Evolutionary conservation across 2,797 vertebrate species (phyloP).

Genomic region (Mycteria americana): DNA sequence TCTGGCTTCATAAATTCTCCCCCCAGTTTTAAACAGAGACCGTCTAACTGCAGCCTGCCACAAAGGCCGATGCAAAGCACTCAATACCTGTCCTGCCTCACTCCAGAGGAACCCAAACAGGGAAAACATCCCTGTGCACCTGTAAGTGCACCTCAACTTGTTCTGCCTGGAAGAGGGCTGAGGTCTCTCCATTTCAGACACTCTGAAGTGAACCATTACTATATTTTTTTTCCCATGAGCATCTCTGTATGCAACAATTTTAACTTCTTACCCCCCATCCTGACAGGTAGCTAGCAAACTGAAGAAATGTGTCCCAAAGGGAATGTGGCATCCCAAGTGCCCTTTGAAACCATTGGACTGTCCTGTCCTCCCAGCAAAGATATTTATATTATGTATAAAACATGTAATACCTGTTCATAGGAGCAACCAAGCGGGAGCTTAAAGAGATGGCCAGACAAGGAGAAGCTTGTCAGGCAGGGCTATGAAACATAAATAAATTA

Average conservation of each 20-base stretch:
- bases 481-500: not conserved
- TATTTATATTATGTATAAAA: not conserved
- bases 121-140: not conserved
- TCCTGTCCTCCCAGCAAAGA: not conserved
- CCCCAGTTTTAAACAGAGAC: not conserved
- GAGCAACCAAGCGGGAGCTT: not conserved
- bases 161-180: not conserved
- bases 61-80: not conserved
- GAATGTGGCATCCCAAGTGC: not conserved
- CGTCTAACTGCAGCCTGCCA: not conserved
- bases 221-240: not conserved
- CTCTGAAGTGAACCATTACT: not conserved
- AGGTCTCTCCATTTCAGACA: not conserved
- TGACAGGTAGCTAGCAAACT: not conserved
- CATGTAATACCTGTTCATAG: not conserved
- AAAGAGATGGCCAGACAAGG: not conserved
- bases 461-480: not conserved
- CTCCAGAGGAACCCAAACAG: not conserved
- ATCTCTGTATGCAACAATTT: not conserved
- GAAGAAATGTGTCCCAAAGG: not conserved
- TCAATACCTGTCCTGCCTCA: not conserved
- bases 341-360: not conserved
- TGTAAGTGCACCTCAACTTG: not conserved
- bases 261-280: not conserved
- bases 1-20: not conserved